These are phyloP conservation scores for Sepioteuthis lessoniana DNA, from an alignment of 2,888 invertebrate species.

Conservation along the genomic window DNA sequence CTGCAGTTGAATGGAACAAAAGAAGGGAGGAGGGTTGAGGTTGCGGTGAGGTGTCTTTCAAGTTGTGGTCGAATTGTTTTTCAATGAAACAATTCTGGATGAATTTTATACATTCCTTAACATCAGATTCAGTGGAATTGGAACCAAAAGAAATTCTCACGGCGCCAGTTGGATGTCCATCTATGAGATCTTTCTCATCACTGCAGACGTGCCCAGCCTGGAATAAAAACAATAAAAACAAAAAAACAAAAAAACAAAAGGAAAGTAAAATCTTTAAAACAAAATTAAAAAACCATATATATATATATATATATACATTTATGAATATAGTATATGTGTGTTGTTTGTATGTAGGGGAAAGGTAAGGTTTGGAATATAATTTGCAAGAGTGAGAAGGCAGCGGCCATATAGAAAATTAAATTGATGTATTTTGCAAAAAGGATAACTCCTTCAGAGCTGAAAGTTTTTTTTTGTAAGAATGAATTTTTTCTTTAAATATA, in stretches of 20 bases:
- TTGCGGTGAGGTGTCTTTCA: background rate
- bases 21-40: background rate
- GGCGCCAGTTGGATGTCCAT: slow-evolving; percentile 92
- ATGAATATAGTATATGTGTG: too few relatives aligned
- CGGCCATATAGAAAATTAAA: too few relatives aligned
- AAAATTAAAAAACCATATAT: background rate
- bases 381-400: too few relatives aligned
- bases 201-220: slow-evolving; percentile 89
- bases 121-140: slow-evolving; percentile 85
- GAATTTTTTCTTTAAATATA: too few relatives aligned
- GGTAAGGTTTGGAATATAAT: too few relatives aligned
- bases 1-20: background rate
- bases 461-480: too few relatives aligned
- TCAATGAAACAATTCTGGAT: slow-evolving; percentile 83
- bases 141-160: slow-evolving; percentile 94
- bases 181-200: slow-evolving; percentile 87
- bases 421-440: too few relatives aligned
- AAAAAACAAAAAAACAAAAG: background rate
- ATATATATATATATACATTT: too few relatives aligned
- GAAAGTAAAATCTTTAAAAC: too few relatives aligned
- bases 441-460: too few relatives aligned
- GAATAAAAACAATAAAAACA: slow-evolving; percentile 1
- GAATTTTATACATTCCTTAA: slow-evolving; percentile 83
- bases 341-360: too few relatives aligned
- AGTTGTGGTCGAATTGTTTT: background rate